These are phyloP conservation scores for Troilus luridus DNA, from an alignment of 2,888 invertebrate genomes.

Conservation along the genomic window DNA sequence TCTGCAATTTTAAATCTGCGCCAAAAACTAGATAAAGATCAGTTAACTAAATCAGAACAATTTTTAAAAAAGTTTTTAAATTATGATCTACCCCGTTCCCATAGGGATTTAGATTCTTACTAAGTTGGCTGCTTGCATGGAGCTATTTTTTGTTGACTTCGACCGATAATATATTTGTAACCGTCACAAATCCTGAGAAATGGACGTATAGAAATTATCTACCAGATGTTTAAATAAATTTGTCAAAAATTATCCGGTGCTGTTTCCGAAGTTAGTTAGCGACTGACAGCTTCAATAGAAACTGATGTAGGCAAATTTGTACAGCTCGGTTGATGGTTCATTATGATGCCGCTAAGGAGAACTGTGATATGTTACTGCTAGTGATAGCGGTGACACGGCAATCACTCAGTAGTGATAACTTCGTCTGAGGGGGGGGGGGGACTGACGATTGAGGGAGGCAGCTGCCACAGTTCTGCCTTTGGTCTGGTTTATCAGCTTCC, in stretches of 20 bases:
- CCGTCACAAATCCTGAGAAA: neutral
- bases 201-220: neutral
- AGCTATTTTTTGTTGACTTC: neutral
- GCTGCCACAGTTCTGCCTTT: neutral
- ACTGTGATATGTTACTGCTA: neutral
- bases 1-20: no score
- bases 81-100: neutral
- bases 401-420: neutral
- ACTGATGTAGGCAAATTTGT: conserved; percentile 12
- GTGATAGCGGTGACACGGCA: neutral
- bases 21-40: no score
- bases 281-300: neutral
- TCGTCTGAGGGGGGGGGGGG: neutral
- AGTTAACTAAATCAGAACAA: no score
- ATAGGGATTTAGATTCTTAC: neutral
- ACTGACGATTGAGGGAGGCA: neutral
- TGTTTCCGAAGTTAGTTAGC: neutral
- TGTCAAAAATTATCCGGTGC: neutral
- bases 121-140: neutral
- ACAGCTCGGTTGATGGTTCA: neutral
- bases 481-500: neutral
- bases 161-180: neutral
- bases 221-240: neutral
- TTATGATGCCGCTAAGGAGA: neutral
- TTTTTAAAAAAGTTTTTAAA: no score